Evolutionary conservation across 2,797 vertebrate species (phyloP).

Genomic region (Lophotriccus pileatus): DNA sequence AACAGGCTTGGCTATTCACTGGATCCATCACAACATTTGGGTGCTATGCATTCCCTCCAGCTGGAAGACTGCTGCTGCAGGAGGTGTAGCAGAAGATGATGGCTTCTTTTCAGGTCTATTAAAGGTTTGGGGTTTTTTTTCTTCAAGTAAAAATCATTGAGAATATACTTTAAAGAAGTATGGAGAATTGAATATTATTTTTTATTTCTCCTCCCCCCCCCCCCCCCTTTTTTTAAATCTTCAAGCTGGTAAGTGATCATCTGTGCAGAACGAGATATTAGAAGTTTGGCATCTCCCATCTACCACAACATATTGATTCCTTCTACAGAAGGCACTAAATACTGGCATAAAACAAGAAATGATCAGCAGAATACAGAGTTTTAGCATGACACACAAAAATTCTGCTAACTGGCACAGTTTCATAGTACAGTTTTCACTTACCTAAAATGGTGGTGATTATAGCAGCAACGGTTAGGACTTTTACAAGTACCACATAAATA

Average conservation of each 20-base stretch:
- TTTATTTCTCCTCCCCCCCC: background rate
- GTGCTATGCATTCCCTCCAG: background rate
- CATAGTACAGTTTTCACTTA: slow-evolving; percentile 33
- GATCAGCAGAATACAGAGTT: slow-evolving; percentile 30
- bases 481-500: slow-evolving; percentile 55
- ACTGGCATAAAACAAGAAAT: slow-evolving; percentile 59
- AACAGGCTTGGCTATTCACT: background rate
- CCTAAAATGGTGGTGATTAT: slow-evolving; percentile 26
- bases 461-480: slow-evolving; percentile 70
- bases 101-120: background rate
- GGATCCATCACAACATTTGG: background rate
- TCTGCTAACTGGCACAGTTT: slow-evolving; percentile 46
- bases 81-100: background rate
- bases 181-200: background rate
- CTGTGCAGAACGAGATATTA: background rate
- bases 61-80: background rate
- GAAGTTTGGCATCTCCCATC: slow-evolving; percentile 49
- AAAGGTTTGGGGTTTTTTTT: background rate
- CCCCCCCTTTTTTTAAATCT: background rate
- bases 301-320: slow-evolving; percentile 49
- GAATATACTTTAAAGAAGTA: background rate
- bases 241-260: slow-evolving; percentile 21
- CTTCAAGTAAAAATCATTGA: background rate
- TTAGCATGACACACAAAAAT: slow-evolving; percentile 20
- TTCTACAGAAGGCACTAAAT: slow-evolving; percentile 62